Evolutionary conservation across 2,797 vertebrate species (phyloP).

Genomic region (Liparis tanakae): DNA sequence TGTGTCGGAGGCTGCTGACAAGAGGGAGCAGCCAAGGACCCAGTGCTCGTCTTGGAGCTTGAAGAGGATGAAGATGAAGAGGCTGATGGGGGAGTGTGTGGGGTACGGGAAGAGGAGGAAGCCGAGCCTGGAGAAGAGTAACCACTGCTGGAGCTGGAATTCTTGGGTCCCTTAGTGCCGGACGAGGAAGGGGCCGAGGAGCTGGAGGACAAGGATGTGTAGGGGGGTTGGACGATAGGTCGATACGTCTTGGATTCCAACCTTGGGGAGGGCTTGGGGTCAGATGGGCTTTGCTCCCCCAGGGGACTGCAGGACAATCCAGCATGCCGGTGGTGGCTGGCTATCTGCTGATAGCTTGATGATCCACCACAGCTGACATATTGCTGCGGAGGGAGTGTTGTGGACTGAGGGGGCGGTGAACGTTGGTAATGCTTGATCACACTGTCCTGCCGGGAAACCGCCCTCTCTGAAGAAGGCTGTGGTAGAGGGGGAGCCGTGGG

Average conservation of each 20-base stretch:
- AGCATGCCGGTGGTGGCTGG: conserved; percentile 81
- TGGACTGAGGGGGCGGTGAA: conserved; percentile 81
- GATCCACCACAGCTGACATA: conserved; percentile 88
- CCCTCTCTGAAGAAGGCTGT: conserved; percentile 84
- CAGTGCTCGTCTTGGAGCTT: conserved; percentile 68
- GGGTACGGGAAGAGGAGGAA: conserved; percentile 78
- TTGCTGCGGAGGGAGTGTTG: conserved; percentile 87
- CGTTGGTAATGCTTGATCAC: conserved; percentile 94
- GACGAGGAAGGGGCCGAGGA: conserved; percentile 70
- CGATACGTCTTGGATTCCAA: conserved; percentile 85
- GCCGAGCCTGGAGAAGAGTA: conserved; percentile 85
- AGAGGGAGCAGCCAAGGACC: conserved; percentile 76
- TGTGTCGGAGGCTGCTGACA: conserved; percentile 80
- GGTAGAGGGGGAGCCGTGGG: conserved; percentile 68
- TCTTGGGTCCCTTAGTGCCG: conserved; percentile 73
- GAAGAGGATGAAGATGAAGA: conserved; percentile 83
- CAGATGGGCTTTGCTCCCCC: conserved; percentile 87
- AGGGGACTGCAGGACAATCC: conserved; percentile 88
- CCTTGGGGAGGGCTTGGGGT: conserved; percentile 75
- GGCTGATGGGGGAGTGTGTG: conserved; percentile 80
- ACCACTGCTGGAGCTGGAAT: conserved; percentile 79
- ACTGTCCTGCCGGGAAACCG: conserved; percentile 90
- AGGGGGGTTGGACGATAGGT: conserved; percentile 88
- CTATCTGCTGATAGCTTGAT: conserved; percentile 86
- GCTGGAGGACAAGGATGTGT: conserved; percentile 72